A percentile compares a stretch with the other conserved stretches of the same genome.
phyloP scores from a whole-genome alignment of 2,888 invertebrate species.

The Himalopsyche tibetana region DNA sequence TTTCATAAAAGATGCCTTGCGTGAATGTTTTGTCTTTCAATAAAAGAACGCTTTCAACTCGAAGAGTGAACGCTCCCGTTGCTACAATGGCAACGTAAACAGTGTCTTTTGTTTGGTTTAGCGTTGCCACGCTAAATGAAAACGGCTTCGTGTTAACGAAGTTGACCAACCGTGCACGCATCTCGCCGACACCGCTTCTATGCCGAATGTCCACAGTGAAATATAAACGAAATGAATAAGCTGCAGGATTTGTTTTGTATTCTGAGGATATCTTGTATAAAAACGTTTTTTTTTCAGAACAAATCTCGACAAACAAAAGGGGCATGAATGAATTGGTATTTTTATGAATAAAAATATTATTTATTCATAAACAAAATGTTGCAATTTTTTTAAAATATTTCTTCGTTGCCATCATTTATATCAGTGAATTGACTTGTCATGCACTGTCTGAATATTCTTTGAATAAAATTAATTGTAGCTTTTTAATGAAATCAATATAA shows the following conservation, averaged over 20 bases:
- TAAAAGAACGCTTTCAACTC: background rate
- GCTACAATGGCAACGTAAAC: constrained; percentile 9
- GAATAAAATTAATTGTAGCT: no score
- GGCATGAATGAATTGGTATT: background rate
- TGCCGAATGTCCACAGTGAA: background rate
- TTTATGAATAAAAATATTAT: background rate
- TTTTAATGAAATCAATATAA: no score
- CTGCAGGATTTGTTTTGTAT: background rate
- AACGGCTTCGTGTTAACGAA: constrained; percentile 9
- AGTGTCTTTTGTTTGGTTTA: constrained; percentile 2
- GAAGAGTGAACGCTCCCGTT: constrained; percentile 2
- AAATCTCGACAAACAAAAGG: background rate
- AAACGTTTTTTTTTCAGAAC: background rate
- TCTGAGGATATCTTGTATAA: background rate
- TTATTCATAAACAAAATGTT: no score
- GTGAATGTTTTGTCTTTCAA: constrained; percentile 34
- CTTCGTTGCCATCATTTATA: no score
- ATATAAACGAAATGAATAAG: background rate
- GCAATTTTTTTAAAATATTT: no score
- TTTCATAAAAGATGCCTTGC: background rate
- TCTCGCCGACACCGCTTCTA: background rate
- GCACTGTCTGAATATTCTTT: no score
- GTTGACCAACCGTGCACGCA: constrained; percentile 22
- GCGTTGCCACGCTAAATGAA: constrained; percentile 9
- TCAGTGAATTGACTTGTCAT: no score